Base-by-base conservation (phyloP, 1,140 invertebrate species). In the Mylabris phalerata region DNA sequence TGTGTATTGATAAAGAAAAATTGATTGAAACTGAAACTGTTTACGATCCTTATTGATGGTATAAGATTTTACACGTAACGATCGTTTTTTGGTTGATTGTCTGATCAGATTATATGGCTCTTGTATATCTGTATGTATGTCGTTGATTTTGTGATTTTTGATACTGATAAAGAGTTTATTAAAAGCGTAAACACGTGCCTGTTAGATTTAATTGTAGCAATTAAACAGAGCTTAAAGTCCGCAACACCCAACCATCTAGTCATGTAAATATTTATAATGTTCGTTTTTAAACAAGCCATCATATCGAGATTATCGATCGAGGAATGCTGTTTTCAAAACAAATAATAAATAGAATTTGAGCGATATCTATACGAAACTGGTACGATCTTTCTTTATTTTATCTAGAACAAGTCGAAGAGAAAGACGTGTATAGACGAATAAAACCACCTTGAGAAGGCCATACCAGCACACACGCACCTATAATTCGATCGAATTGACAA, bases 151-250 rank as follows among this genome's bases (percentile, higher is more conserved):
- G 26, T 27, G 51, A 54, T 54, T 41, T 13, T 50, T 39, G 7
- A 32, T 13, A 26, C 39, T 27, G 51, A 54, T 54, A 54, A 54
- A 7, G 51, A 32, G 42, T 46, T 54, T 54, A 50, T 50, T 50
- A 50, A 50, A 50, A 50, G 48, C 48, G 48, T 50, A 50, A 54
- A 54, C 51, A 54, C 51, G 51, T 54, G 51, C 51, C 51, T 39
- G 48, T 27, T 41, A 19, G 49, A 51, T 41, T 54, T 54, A 54
- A 54, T 54, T 41, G 51, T 54, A 26, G 11, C 51, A 41, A 54
- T 54, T 54, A 54, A 54, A 27, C 9, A 7, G 43, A 54, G 51
- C 48, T 50, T 50, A 27, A 50, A 50, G 48, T 6, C 32, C 24
- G 4, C n/a, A n/a, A 25, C 11, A 27, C 47, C 19, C 9, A 25